Evolutionary conservation across 2,888 invertebrate genomes (phyloP).

Genomic region (Alcis repandata): DNA sequence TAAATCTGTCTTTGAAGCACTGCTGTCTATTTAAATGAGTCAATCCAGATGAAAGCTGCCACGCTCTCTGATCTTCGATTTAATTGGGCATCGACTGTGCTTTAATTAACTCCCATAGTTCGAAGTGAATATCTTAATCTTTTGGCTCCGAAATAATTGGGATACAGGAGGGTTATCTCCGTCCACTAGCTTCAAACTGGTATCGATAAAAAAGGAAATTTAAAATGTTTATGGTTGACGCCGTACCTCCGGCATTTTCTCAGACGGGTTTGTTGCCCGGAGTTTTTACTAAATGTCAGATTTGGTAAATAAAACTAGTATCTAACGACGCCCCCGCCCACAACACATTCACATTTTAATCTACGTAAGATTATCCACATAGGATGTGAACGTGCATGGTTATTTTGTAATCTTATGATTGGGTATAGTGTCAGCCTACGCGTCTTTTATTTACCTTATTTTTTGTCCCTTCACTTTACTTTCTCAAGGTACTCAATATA

Average conservation of each 20-base stretch:
- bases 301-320: conserved; percentile 64
- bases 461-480: conserved; percentile 37
- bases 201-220: conserved; percentile 61
- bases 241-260: conserved; percentile 55
- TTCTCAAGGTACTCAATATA: conserved; percentile 30
- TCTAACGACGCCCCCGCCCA: conserved; percentile 59
- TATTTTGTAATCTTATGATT: conserved; percentile 57
- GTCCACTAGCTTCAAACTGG: conserved; percentile 50
- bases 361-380: conserved; percentile 57
- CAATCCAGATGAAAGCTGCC: conserved; percentile 38
- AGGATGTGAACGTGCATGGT: conserved; percentile 46
- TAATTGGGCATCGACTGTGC: conserved; percentile 44
- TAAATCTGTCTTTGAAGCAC: conserved; percentile 35
- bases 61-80: conserved; percentile 38
- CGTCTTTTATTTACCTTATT: conserved; percentile 50
- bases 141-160: conserved; percentile 54
- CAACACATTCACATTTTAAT: conserved; percentile 56
- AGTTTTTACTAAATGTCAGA: conserved; percentile 60
- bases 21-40: conserved; percentile 34
- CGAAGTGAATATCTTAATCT: conserved; percentile 48
- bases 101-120: conserved; percentile 47
- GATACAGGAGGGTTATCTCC: conserved; percentile 53
- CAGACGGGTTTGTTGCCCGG: conserved; percentile 52
- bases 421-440: conserved; percentile 53
- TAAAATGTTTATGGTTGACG: conserved; percentile 56